These are phyloP conservation scores for Plotosus lineatus DNA, from an alignment of 2,113 vertebrate species.

Conservation along the genomic window DNA sequence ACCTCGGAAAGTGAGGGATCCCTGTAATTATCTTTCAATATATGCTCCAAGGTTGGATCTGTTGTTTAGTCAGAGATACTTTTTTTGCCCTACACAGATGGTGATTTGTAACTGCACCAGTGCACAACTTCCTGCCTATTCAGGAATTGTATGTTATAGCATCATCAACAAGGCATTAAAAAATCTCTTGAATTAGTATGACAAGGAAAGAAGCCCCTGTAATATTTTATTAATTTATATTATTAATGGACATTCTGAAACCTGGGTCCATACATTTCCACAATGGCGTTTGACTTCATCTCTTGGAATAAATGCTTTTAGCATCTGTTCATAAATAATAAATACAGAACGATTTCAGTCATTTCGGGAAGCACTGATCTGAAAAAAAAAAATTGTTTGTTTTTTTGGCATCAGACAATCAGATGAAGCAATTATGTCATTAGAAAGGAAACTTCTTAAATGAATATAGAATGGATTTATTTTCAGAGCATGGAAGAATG, in stretches of 20 bases:
- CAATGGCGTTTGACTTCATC: background rate
- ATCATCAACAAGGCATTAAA: background rate
- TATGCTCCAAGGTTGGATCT: background rate
- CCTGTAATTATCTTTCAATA: no score
- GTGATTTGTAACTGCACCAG: no score
- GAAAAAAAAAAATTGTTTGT: no score
- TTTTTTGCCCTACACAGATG: background rate
- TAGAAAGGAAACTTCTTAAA: background rate
- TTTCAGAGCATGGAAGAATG: background rate
- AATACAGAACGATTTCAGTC: background rate
- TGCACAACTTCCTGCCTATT: no score
- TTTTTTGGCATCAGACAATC: background rate
- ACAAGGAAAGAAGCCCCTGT: background rate
- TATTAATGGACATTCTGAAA: background rate
- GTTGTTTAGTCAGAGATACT: background rate
- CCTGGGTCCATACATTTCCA: background rate
- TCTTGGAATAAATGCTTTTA: background rate
- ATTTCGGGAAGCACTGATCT: background rate
- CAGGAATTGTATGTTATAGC: no score
- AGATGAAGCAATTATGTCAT: background rate
- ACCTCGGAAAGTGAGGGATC: no score
- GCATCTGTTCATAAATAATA: slow-evolving; percentile 27
- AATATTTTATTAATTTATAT: background rate
- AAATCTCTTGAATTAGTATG: background rate
- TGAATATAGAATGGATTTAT: background rate